These are phyloP conservation scores for Himalopsyche japonica DNA, from an alignment of 2,888 invertebrate genomes.

Conservation along the genomic window DNA sequence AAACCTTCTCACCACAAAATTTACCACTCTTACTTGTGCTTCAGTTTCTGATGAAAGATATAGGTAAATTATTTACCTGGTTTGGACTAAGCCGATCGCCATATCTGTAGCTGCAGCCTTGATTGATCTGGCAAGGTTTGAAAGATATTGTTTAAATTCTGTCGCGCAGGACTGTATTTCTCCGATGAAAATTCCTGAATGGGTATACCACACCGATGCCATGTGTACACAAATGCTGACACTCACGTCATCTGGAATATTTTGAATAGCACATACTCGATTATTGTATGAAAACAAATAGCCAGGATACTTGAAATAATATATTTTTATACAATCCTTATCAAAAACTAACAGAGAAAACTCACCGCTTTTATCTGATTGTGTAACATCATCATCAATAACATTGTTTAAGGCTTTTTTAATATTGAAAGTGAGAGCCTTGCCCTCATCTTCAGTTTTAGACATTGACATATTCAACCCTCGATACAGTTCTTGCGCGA, in stretches of 20 bases:
- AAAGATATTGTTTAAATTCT: conserved; percentile 87
- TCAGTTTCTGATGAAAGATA: background rate
- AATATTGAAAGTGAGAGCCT: conserved; percentile 51
- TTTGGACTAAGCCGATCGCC: conserved; percentile 85
- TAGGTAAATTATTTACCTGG: conserved; percentile 52
- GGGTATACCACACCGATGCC: conserved; percentile 93
- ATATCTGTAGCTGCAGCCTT: conserved; percentile 91
- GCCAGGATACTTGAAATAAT: too few relatives aligned
- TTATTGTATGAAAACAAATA: background rate
- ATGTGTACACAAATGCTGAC: conserved; percentile 62
- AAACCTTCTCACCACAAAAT: too few relatives aligned
- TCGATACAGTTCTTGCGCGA: conserved; percentile 51
- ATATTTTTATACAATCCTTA: background rate
- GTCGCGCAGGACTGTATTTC: conserved; percentile 88
- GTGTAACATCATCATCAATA: conserved; percentile 45
- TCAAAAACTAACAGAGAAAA: background rate
- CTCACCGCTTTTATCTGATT: conserved; percentile 24
- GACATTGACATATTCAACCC: conserved; percentile 40
- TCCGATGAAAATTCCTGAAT: conserved; percentile 82
- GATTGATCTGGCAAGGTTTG: conserved; percentile 82
- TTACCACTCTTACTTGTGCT: too few relatives aligned
- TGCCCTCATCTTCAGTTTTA: conserved; percentile 47
- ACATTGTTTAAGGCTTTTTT: conserved; percentile 45
- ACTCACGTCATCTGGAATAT: conserved; percentile 46
- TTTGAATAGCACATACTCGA: background rate